Percentiles rank a stretch among this genome's conserved stretches.
phyloP scores from a whole-genome alignment of 1,140 invertebrate genomes.

The Brachionus rubens region DNA sequence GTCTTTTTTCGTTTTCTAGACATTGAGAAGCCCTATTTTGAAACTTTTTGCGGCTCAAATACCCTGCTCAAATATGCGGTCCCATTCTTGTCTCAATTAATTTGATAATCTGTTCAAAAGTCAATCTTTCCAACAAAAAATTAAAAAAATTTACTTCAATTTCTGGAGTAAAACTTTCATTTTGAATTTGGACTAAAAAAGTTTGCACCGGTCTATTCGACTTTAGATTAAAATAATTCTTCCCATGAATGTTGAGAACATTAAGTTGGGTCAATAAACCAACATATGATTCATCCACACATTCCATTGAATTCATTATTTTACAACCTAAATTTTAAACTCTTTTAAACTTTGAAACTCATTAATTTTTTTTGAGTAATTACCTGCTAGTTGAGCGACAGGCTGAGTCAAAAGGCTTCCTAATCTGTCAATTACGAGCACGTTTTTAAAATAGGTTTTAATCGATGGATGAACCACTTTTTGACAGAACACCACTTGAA shows the following conservation, averaged over 20 bases:
- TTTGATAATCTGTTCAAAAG: too few species aligned
- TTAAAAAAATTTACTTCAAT: neutral
- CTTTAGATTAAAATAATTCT: constrained; percentile 7
- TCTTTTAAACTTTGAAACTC: neutral
- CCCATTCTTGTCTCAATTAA: too few species aligned
- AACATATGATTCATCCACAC: neutral
- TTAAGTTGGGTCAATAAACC: neutral
- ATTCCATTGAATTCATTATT: neutral
- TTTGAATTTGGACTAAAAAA: neutral
- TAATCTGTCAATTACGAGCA: neutral
- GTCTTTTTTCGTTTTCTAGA: too few species aligned
- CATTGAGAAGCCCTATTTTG: too few species aligned
- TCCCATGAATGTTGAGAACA: neutral
- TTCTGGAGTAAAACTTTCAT: constrained; percentile 17
- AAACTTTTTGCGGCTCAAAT: too few species aligned
- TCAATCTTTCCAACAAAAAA: too few species aligned
- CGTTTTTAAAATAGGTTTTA: neutral
- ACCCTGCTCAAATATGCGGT: too few species aligned
- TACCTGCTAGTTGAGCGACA: neutral
- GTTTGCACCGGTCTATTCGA: neutral
- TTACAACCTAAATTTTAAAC: neutral
- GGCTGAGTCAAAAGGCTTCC: neutral
- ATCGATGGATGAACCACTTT: constrained; percentile 29
- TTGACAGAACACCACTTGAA: constrained; percentile 2
- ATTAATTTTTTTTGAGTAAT: neutral